These are phyloP conservation scores for Protosalanx chinensis DNA, from an alignment of 2,797 vertebrate species.

Conservation along the genomic window DNA sequence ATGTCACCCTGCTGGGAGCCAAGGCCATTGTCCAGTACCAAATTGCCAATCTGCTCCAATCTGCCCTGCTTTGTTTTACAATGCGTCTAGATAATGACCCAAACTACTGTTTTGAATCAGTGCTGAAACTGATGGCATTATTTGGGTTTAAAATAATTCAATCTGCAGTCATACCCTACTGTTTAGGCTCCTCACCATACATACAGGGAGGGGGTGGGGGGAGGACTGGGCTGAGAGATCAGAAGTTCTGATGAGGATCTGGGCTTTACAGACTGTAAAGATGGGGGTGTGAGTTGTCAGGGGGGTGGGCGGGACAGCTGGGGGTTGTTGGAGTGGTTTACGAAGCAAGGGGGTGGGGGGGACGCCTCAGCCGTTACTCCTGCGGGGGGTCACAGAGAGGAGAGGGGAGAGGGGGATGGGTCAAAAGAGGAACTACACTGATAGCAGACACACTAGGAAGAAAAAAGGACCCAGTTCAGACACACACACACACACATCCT, in stretches of 20 bases:
- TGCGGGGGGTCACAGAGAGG: slow-evolving; percentile 48
- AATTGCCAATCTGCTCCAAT: slow-evolving; percentile 3
- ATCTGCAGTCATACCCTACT: neutral
- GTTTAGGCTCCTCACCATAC: slow-evolving; percentile 2
- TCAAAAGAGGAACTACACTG: neutral
- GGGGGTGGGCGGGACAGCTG: slow-evolving; percentile 29
- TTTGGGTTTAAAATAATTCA: neutral
- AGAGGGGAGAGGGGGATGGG: neutral
- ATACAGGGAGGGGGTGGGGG: neutral
- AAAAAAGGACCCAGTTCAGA: neutral
- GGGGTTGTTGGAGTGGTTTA: slow-evolving; percentile 39
- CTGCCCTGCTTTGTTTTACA: neutral
- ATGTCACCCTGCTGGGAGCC: slow-evolving; percentile 27
- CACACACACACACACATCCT: neutral
- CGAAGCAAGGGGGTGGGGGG: slow-evolving; percentile 21
- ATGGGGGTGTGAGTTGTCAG: slow-evolving; percentile 26
- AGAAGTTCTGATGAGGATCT: slow-evolving; percentile 6
- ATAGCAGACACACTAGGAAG: too few species aligned
- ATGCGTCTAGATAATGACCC: neutral
- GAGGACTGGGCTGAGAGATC: neutral
- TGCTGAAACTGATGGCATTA: neutral
- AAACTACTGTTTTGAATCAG: neutral
- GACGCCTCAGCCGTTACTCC: slow-evolving; percentile 46
- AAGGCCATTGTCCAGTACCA: slow-evolving; percentile 26
- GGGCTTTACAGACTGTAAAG: slow-evolving; percentile 18